phyloP scores from a whole-genome alignment of 2,888 invertebrate genomes.

The Sphaerophoria taeniata region DNA sequence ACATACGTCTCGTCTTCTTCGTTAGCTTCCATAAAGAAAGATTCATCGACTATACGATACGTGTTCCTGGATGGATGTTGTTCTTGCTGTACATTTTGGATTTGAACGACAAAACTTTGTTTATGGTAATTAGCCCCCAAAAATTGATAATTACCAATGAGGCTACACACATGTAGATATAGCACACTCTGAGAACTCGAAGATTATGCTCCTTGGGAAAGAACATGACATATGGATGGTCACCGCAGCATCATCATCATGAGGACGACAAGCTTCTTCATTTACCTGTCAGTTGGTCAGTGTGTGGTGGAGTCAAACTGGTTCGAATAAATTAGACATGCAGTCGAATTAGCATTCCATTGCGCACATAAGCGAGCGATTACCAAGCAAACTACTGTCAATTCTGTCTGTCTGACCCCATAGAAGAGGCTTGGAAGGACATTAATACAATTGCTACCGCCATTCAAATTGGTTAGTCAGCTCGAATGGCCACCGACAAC shows the following conservation, averaged over 20 bases:
- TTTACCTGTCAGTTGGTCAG: no score
- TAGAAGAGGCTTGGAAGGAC: neutral
- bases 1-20: slow-evolving; percentile 5
- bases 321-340: slow-evolving; percentile 72
- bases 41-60: slow-evolving; percentile 7
- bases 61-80: slow-evolving; percentile 3
- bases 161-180: slow-evolving; percentile 28
- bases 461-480: slow-evolving; percentile 32
- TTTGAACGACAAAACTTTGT: slow-evolving; percentile 68
- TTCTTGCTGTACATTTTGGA: slow-evolving; percentile 8
- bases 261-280: neutral
- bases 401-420: neutral
- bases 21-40: neutral
- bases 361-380: slow-evolving; percentile 62
- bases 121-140: slow-evolving; percentile 74
- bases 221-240: slow-evolving; percentile 57
- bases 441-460: slow-evolving; percentile 33
- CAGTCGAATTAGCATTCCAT: slow-evolving; percentile 70
- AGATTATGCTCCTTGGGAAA: slow-evolving; percentile 23
- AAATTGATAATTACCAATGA: slow-evolving; percentile 72
- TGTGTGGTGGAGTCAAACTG: slow-evolving; percentile 30
- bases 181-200: slow-evolving; percentile 34
- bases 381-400: slow-evolving; percentile 54
- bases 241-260: slow-evolving; percentile 4
- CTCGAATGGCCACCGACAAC: slow-evolving; percentile 20